phyloP scores from a whole-genome alignment of 2,797 vertebrate species.

The Clarias pachynema region DNA sequence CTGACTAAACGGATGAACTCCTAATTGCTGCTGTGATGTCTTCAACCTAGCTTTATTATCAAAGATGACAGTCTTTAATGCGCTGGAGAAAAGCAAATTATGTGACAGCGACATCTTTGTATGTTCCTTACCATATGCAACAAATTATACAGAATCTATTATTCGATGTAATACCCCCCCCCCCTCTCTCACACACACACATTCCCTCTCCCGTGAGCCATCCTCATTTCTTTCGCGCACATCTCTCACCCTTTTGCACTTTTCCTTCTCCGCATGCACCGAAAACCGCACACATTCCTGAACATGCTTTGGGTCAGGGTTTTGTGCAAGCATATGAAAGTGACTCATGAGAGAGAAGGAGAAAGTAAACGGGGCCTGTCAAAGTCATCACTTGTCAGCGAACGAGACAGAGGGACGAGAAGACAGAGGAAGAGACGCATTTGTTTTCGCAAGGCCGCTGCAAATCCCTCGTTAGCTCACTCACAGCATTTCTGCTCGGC shows the following conservation, averaged over 20 bases:
- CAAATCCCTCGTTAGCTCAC: conserved; percentile 65
- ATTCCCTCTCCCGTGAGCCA: conserved; percentile 23
- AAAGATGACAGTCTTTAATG: conserved; percentile 43
- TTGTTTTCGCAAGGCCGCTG: conserved; percentile 64
- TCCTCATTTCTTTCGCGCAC: conserved; percentile 39
- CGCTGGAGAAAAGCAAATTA: conserved; percentile 35
- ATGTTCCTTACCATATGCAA: conserved; percentile 51
- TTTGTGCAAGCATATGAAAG: conserved; percentile 37
- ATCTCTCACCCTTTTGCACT: conserved; percentile 40
- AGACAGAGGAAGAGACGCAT: conserved; percentile 58
- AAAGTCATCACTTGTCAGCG: conserved; percentile 32
- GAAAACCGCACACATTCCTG: conserved; percentile 48
- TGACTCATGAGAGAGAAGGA: background rate
- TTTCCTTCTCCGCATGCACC: conserved; percentile 10
- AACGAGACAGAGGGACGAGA: conserved; percentile 55
- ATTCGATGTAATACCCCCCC: conserved; percentile 24
- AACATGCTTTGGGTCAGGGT: conserved; percentile 34
- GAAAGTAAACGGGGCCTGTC: conserved; percentile 39
- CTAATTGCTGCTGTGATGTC: conserved; percentile 30
- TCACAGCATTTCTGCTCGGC: conserved; percentile 51
- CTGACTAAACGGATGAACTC: conserved; percentile 17
- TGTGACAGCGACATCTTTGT: conserved; percentile 44
- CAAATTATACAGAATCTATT: conserved; percentile 48
- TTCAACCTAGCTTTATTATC: conserved; percentile 39
- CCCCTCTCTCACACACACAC: background rate